These are phyloP conservation scores for Acanthacorydalis orientalis DNA, from an alignment of 2,888 invertebrate genomes.

Conservation along the genomic window DNA sequence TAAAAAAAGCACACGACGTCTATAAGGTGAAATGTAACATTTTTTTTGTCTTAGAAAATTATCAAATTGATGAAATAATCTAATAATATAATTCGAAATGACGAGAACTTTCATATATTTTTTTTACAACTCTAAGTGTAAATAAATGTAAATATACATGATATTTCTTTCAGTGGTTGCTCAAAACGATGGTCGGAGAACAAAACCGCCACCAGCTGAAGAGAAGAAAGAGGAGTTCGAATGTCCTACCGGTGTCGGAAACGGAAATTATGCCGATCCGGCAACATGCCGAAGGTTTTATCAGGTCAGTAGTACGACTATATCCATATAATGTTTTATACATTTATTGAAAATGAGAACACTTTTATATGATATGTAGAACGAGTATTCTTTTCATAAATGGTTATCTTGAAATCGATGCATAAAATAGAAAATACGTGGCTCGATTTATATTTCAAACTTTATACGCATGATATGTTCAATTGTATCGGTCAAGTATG, in stretches of 20 bases:
- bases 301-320: constrained; percentile 40
- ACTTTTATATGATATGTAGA: neutral
- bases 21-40: no score
- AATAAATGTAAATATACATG: neutral
- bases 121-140: neutral
- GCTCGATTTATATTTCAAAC: no score
- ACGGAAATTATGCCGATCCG: constrained; percentile 81
- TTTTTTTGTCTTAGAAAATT: no score
- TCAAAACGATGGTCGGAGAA: constrained; percentile 16
- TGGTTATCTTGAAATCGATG: neutral
- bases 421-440: neutral
- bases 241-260: constrained; percentile 70
- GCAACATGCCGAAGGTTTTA: constrained; percentile 76
- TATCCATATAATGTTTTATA: neutral
- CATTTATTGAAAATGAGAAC: neutral
- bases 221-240: constrained; percentile 48
- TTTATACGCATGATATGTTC: no score
- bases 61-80: neutral
- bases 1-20: no score
- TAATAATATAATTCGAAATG: neutral
- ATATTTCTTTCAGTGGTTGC: no score
- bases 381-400: neutral
- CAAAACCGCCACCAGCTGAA: constrained; percentile 15
- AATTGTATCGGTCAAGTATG: no score
- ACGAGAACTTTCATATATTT: neutral